Evolutionary conservation across 35 echinoderm and acorn worm species (phyloP).

Genomic region (Acanthaster planci): DNA sequence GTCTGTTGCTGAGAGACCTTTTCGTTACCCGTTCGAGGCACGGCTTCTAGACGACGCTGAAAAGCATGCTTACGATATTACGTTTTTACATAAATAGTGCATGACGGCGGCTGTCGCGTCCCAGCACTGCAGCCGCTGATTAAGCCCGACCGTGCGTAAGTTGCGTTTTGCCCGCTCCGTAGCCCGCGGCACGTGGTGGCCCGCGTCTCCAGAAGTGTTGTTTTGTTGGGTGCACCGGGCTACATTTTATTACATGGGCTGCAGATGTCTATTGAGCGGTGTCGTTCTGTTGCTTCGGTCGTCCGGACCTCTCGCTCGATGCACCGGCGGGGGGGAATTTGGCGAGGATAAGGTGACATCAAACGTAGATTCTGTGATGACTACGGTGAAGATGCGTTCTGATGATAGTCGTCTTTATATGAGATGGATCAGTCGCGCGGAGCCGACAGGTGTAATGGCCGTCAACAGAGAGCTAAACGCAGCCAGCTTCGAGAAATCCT

Average conservation of each 20-base stretch:
- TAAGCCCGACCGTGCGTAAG: not conserved
- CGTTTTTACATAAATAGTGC: no score
- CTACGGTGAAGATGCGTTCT: not conserved
- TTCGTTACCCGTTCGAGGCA: no score
- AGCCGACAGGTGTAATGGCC: not conserved
- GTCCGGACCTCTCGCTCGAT: not conserved
- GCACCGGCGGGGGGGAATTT: not conserved
- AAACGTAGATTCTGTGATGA: not conserved
- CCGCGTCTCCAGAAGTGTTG: not conserved
- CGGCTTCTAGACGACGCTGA: no score
- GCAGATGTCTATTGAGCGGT: no score
- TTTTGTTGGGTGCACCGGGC: no score
- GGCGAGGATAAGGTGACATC: not conserved
- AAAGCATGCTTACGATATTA: no score
- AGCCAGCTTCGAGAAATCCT: not conserved
- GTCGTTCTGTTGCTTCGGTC: not conserved
- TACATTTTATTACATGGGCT: no score
- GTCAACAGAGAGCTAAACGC: not conserved
- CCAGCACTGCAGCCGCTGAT: not conserved
- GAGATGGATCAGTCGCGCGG: not conserved
- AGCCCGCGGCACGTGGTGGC: constrained; percentile 18
- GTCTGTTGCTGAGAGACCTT: no score
- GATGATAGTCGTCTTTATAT: not conserved
- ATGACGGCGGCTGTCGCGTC: no score
- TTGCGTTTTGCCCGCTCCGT: not conserved